A percentile compares a stretch with the other conserved stretches of the same genome.
These are phyloP conservation scores for Nezara viridula DNA, from an alignment of 2,888 invertebrate species.

Conservation along the genomic window DNA sequence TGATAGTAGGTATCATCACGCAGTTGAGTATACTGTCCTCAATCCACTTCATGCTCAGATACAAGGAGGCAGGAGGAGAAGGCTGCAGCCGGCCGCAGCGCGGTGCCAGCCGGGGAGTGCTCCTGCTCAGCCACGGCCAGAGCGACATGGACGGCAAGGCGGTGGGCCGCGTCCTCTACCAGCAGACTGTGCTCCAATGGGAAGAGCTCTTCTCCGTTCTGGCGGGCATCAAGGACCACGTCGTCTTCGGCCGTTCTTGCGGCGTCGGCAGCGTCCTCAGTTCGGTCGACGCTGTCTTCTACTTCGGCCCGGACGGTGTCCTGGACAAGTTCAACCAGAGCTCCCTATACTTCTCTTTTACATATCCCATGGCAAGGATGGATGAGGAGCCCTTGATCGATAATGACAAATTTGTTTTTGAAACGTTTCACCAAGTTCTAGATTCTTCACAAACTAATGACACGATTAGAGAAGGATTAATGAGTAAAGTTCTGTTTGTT, in stretches of 20 bases:
- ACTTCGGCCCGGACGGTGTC: background rate
- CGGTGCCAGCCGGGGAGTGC: background rate
- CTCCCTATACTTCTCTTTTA: background rate
- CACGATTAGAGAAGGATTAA: background rate
- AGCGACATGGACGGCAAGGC: too few species aligned
- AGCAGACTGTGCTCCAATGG: background rate
- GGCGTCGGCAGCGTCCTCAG: background rate
- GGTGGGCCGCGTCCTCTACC: background rate
- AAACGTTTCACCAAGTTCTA: background rate
- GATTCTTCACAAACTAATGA: background rate
- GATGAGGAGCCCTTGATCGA: background rate
- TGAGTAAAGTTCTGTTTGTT: background rate
- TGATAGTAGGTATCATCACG: background rate
- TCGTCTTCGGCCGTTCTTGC: background rate
- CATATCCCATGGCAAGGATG: background rate
- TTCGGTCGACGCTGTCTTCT: background rate
- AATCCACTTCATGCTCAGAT: background rate
- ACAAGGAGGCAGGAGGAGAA: background rate
- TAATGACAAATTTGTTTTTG: constrained; percentile 36
- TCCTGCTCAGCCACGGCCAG: background rate
- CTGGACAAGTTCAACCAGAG: background rate
- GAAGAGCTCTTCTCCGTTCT: background rate
- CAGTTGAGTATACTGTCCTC: background rate
- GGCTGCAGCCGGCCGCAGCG: background rate
- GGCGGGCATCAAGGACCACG: background rate